phyloP scores from a whole-genome alignment of 2,113 vertebrate species.

The Junco hyemalis region DNA sequence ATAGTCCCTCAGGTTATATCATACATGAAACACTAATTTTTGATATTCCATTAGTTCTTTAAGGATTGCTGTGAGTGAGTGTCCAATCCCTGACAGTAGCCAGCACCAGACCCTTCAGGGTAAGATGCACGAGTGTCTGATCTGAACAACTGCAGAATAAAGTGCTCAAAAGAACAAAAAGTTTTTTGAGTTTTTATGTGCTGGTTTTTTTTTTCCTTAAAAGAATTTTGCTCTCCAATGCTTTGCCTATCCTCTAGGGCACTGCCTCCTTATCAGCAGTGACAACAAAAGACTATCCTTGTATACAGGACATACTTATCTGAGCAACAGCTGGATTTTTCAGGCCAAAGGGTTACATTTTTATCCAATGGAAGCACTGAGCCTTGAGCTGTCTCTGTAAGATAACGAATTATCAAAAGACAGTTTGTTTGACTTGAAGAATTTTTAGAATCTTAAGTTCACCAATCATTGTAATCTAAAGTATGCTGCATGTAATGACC shows the following conservation, averaged over 20 bases:
- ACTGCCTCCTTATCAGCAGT: neutral
- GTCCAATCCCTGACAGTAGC: neutral
- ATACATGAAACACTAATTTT: neutral
- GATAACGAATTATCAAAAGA: slow-evolving; percentile 36
- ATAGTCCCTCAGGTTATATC: neutral
- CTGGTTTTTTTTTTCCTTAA: neutral
- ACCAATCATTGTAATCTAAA: slow-evolving; percentile 2
- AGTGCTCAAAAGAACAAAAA: neutral
- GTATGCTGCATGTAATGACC: neutral
- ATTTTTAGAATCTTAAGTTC: slow-evolving; percentile 9
- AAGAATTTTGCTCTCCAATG: neutral
- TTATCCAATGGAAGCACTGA: neutral
- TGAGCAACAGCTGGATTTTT: neutral
- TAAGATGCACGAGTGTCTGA: neutral
- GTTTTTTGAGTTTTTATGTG: neutral
- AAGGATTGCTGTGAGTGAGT: neutral
- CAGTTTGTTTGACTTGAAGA: neutral
- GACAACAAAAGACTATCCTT: slow-evolving; percentile 17
- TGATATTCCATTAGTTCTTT: neutral
- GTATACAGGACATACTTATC: neutral
- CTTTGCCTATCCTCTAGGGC: slow-evolving; percentile 9
- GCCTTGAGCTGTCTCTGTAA: neutral
- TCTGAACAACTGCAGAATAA: neutral
- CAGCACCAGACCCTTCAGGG: neutral
- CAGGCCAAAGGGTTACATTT: slow-evolving; percentile 4